Evolutionary conservation across 2,797 vertebrate genomes (phyloP), one percentile per base, ranked within the genome.

Genomic region (Premnoplex brunnescens): DNA sequence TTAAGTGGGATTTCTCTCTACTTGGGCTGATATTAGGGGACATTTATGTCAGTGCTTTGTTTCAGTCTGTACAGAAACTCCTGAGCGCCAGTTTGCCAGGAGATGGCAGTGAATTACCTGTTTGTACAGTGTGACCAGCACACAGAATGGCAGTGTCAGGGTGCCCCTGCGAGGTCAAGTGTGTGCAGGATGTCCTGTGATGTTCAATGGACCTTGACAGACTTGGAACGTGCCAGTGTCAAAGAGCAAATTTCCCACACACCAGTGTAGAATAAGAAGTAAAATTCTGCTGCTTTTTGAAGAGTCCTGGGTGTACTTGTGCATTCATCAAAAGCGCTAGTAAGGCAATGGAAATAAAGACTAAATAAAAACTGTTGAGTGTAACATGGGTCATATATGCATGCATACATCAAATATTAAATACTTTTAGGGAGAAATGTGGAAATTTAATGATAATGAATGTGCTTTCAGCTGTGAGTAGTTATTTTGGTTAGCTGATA

Each of bases 31-130:
- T 43, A 2, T 0, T 14, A 2, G 55, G 32, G 66, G 54, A 34
- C 9, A 2, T 36, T 41, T 39, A 0, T 34, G 51, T 12, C 37
- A 17, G 6, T 27, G 59, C 66, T 69, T 44, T 58, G 32, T 52
- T 58, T 55, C 32, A 10, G 55, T 27, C 28, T 21, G 34, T 26
- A 7, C 28, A 5, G 66, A 13, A 27, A 2, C 20, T 84, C 23
- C 8, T 8, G 23, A 73, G 24, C 1, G 46, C 28, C 19, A 41
- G 12, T 32, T 87, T 58, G 87, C 92, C 96, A 80, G 92, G 91
- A 96, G 91, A 15, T 87, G 92, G 92, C 94, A 82, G 81, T 94
- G 92, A 56, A 12, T 85, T 21, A n/a, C 86, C 71, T 17, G 32
- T 21, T 63, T 36, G 43, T 46, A 44, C 9, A 13, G 83, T 0